Base-by-base conservation (phyloP, 2,888 invertebrate species). In the Heliconius hortense region DNA sequence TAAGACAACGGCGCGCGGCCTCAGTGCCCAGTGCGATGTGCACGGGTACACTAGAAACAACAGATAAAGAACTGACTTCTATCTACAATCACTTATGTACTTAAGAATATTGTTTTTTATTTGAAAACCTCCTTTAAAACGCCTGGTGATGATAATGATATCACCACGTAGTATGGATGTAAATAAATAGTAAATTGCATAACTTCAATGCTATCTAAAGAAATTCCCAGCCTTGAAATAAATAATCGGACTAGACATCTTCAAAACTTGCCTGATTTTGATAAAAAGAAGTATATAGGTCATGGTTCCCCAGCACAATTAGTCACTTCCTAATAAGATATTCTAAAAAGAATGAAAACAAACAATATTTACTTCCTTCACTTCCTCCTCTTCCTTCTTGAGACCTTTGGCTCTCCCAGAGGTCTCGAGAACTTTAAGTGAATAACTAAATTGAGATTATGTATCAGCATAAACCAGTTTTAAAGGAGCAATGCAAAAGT, bases 1-100 rank as follows among this genome's bases (percentile, higher is more conserved):
- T 77, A 92, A 90, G 84, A 78, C 78, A 72, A 62, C 35, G 80
- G 73, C 76, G 70, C 78, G 53, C 24, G 53, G 35, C 26, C 60
- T 79, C 82, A 43, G 71, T 80, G 93, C 89, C 90, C 93, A 93
- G 92, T 93, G 91, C 90, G 93, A 93, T 93, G 92, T 83, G 93
- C 83, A 88, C 92, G 91, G 92, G 92, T 91, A 90, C 82, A 90
- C 90, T 83, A 81, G 79, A 82, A 88, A 88, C 87, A 88, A 75
- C 84, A 73, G 67, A 72, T 70, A 76, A 79, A 79, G 76, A 76
- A 59, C 59, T 72, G 21, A 35, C 63, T 59, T 18, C n/a, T 21
- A 4, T 18, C 53, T 63, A 18, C 24, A 24, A 60, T 21, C 0
- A 21, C 48, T 48, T 53, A 21, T 53, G 26, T 60, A 15, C 2